These are phyloP conservation scores for Sympetrum striolatum DNA, from an alignment of 2,888 invertebrate genomes.

Conservation along the genomic window DNA sequence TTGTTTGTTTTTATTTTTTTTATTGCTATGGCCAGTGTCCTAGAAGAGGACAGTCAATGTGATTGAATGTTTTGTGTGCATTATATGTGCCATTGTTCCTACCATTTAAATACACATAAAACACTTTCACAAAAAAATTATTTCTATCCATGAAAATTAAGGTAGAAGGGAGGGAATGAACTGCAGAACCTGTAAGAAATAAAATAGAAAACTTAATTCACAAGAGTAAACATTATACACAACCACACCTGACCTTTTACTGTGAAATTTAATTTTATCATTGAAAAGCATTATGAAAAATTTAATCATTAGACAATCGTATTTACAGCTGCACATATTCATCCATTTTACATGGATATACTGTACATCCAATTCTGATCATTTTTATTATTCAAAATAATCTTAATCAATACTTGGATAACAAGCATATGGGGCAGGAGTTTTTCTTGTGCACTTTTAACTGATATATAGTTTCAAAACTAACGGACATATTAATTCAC, in stretches of 20 bases:
- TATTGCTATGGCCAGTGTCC: conserved; percentile 37
- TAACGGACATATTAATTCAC: too few relatives aligned
- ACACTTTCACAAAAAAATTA: neutral
- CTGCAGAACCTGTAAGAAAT: neutral
- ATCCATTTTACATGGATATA: too few relatives aligned
- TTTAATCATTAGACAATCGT: neutral
- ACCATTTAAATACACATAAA: conserved; percentile 2
- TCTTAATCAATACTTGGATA: neutral
- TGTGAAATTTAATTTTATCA: neutral
- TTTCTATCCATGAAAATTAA: neutral
- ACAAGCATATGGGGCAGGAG: neutral
- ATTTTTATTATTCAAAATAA: neutral
- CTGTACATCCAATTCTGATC: too few relatives aligned
- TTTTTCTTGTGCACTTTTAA: neutral
- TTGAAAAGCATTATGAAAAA: too few relatives aligned
- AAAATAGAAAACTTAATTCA: neutral
- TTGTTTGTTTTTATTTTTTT: conserved; percentile 44
- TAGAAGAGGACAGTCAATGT: conserved; percentile 33
- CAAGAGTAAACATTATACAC: neutral
- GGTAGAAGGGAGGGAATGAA: neutral
- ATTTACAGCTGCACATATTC: neutral
- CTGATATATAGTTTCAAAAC: neutral
- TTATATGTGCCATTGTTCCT: conserved; percentile 35
- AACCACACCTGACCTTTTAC: conserved; percentile 32
- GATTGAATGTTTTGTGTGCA: conserved; percentile 41